Base-by-base conservation (phyloP, 2,888 invertebrate genomes). In the Hecatera dysodea region DNA sequence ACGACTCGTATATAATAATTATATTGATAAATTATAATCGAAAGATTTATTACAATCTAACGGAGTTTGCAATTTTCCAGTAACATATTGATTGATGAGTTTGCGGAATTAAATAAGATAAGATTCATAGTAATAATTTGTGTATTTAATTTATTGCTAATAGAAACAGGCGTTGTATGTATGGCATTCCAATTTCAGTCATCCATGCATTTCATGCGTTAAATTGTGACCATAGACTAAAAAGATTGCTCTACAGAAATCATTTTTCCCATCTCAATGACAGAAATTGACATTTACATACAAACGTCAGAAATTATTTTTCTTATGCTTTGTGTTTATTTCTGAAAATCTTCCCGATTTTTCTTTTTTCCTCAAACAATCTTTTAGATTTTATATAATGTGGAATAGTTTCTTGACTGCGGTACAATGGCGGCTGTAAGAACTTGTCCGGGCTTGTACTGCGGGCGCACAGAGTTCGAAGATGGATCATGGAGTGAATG, bases 371-470 rank as follows among this genome's bases (percentile, higher is more conserved):
- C 19, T 17, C 1, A 7, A 33, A 6, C 42, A 19, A 17, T 7
- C 7, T 52, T 29, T 12, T 50, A 15, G 11, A 3, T 29, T 61
- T 24, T 24, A 19, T 6, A 72, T 67, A 39, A 79, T 73, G 66
- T 79, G 48, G 69, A 11, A 61, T 46, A 22, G 17, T 27, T 44
- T 11, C 8, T 4, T 44, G 22, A 6, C 17, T 39, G 9, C 8
- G 27, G 4, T 36, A 60, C 27, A 5, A 95, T 95, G 95, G 89
- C 93, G 19, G 88, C 87, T 48, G 89, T 93, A n/a, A 90, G 91
- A 86, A 92, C 96, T 22, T 99, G 98, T 90, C 98, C 98, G 19
- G 99, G 99, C 0, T 93, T 97, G 66, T 99, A 98, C 89, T 99
- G 99, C 91, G 99, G 98, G 2, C 97, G 98, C 63, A 97, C 97